Conservation (phyloP, 1,140 invertebrate species). For the Periplaneta americana region DNA sequence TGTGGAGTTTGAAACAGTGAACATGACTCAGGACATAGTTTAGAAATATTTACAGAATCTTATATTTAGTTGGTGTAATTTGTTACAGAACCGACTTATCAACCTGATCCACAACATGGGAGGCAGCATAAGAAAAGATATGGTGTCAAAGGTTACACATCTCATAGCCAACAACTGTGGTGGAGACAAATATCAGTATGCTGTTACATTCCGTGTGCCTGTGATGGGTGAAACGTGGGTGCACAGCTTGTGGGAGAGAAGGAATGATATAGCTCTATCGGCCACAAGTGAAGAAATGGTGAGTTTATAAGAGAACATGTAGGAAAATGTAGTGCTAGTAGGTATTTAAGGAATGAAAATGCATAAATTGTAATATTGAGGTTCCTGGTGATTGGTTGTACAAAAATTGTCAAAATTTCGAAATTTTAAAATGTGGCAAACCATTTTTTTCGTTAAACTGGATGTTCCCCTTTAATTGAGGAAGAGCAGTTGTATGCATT, state of each 20-base stretch:
- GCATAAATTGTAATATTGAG: too few relatives aligned
- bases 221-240: conserved; percentile 88
- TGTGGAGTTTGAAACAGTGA: too few relatives aligned
- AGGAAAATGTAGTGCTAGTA: too few relatives aligned
- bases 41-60: not conserved
- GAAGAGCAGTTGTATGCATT: too few relatives aligned
- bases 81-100: conserved; percentile 65
- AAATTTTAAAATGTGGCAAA: too few relatives aligned
- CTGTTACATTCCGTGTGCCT: conserved; percentile 80
- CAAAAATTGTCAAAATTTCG: too few relatives aligned
- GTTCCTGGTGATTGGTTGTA: too few relatives aligned
- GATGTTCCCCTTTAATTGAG: too few relatives aligned
- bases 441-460: too few relatives aligned
- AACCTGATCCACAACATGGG: conserved; percentile 90
- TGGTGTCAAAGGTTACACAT: conserved; percentile 83
- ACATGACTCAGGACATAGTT: not conserved
- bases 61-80: not conserved
- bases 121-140: conserved; percentile 85
- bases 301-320: too few relatives aligned
- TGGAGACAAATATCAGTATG: conserved; percentile 83
- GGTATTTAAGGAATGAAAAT: too few relatives aligned
- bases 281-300: conserved; percentile 66
- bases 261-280: conserved; percentile 58
- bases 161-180: conserved; percentile 80
- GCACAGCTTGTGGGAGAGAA: conserved; percentile 71